Base-by-base conservation (phyloP, 2,888 invertebrate genomes). In the Tachina grossa region DNA sequence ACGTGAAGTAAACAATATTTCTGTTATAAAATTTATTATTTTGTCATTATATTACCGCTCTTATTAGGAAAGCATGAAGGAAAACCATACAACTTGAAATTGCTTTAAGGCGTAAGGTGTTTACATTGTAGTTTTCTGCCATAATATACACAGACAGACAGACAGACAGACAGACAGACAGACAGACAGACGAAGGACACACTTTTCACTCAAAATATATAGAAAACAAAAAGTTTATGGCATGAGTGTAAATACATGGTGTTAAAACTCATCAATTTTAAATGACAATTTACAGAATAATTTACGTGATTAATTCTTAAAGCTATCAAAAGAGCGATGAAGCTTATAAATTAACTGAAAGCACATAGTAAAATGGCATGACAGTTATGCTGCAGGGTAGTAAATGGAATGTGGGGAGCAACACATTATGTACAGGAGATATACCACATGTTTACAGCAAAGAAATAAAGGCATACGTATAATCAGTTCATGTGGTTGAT, bases 201-300 rank as follows among this genome's bases (percentile, higher is more conserved):
- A 61, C 13, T 53, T 19, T 31, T 8, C 22, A 22, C 19, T 14
- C 31, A 31, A 13, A 22, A 31, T 9, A 31, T 9, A n/a, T 9
- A n/a, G 39, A 22, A 68, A 49, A 39, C 49, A 19, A 5, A 31
- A 31, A 53, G 19, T 59, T 71, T 13, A 49, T 22, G 31, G 31
- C 47, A 61, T 19, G 39, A 59, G 55, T 55, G 63, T 16, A 41
- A 57, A 16, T 45, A 69, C 11, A 22, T 65, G 80, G 75, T 61
- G 84, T 79, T 80, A 76, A 76, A 80, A 80, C 80, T 80, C 84
- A 84, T 84, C 80, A 85, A 87, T 87, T 85, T 83, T 83, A 83
- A 85, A 83, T 74, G 83, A 74, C 85, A 87, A 78, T 85, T 87
- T 85, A 66, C 83, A 74, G 77, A 78, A 78, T 82, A 84, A 84